These are phyloP conservation scores for Anthophora plumipes DNA, from an alignment of 2,888 invertebrate species.

Conservation along the genomic window DNA sequence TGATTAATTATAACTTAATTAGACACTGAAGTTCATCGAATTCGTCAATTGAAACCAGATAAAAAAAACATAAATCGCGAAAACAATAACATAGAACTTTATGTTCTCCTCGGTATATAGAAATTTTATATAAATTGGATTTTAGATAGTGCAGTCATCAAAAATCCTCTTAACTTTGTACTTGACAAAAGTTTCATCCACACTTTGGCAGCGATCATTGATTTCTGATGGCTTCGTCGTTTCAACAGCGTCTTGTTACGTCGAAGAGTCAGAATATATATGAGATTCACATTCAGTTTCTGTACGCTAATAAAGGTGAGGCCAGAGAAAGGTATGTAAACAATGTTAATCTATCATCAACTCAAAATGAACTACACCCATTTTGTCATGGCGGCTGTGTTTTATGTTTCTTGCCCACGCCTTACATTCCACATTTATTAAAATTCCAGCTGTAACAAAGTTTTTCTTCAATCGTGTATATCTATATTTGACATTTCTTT, in stretches of 20 bases:
- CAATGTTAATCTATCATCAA: slow-evolving; percentile 86
- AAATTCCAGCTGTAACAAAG: slow-evolving; percentile 86
- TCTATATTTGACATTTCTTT: not conserved
- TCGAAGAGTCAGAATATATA: slow-evolving; percentile 46
- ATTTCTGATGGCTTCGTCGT: slow-evolving; percentile 38
- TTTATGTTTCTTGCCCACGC: slow-evolving; percentile 90
- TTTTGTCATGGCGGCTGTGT: slow-evolving; percentile 89
- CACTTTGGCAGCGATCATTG: slow-evolving; percentile 47
- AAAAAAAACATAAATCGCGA: slow-evolving; percentile 3
- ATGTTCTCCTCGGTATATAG: slow-evolving; percentile 17
- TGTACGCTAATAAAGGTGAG: slow-evolving; percentile 46
- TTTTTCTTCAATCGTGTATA: not conserved
- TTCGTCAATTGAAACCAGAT: not conserved
- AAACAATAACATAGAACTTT: not conserved
- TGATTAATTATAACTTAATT: slow-evolving; percentile 34
- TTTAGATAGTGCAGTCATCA: slow-evolving; percentile 20
- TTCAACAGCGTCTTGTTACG: slow-evolving; percentile 30
- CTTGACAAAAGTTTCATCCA: slow-evolving; percentile 54
- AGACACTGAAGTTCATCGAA: not conserved
- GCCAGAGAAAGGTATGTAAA: slow-evolving; percentile 14
- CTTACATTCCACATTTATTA: slow-evolving; percentile 90
- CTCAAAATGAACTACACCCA: slow-evolving; percentile 91
- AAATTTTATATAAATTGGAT: slow-evolving; percentile 4
- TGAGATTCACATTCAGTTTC: slow-evolving; percentile 51
- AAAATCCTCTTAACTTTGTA: slow-evolving; percentile 51